Evolutionary conservation across 2,113 vertebrate species (phyloP).

Genomic region (Lasiurus borealis): DNA sequence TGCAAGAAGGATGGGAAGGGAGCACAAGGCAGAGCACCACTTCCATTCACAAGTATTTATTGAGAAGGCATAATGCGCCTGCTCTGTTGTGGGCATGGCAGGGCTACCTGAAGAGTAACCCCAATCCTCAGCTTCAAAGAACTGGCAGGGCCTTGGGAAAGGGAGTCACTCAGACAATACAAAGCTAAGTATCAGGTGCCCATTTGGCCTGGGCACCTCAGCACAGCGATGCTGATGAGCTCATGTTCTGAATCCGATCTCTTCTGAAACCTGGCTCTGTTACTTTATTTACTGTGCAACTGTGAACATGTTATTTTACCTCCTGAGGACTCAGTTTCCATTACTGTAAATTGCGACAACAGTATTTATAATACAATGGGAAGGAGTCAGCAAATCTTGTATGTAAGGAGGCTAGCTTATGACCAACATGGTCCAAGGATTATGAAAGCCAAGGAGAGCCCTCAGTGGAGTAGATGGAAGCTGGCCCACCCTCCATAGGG

Average conservation of each 20-base stretch:
- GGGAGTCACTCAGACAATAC: background rate
- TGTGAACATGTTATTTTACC: background rate
- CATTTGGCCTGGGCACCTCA: background rate
- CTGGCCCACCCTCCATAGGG: too few species aligned
- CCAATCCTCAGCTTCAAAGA: background rate
- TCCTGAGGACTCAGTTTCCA: background rate
- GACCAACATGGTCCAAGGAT: background rate
- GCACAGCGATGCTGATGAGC: background rate
- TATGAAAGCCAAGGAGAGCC: background rate
- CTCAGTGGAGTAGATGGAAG: fast-evolving
- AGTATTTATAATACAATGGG: background rate
- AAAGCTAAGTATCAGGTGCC: too few species aligned
- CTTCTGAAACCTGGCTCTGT: background rate
- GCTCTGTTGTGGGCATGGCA: background rate
- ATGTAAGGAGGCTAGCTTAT: background rate
- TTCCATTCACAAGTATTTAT: background rate
- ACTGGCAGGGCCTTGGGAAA: background rate
- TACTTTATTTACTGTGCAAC: background rate
- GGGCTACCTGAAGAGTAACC: background rate
- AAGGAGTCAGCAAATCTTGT: background rate
- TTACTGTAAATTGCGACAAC: background rate
- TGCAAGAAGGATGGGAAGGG: background rate
- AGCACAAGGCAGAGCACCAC: background rate
- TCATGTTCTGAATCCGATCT: background rate
- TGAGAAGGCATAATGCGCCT: background rate